phyloP scores from a whole-genome alignment of 2,113 vertebrate species.

The Glaucomys volans region DNA sequence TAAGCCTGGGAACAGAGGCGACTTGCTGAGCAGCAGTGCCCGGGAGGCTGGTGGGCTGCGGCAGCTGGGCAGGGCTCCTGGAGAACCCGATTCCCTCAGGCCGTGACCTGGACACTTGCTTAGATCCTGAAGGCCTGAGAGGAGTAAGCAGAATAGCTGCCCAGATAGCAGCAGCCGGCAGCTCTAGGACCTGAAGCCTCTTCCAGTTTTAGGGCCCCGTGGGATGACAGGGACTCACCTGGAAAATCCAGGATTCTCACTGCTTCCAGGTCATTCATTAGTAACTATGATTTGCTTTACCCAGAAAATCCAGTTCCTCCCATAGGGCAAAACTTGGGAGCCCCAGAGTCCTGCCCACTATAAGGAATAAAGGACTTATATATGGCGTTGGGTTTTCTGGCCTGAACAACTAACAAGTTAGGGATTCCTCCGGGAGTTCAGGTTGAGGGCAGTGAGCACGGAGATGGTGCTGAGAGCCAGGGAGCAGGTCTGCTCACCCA shows the following conservation, averaged over 20 bases:
- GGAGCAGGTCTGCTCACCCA: not conserved
- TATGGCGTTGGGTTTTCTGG: not conserved
- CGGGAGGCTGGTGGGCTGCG: not conserved
- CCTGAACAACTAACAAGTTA: not conserved
- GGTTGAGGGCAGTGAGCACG: not conserved
- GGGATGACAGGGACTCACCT: not conserved
- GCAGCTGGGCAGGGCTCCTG: too few relatives aligned
- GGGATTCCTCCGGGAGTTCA: not conserved
- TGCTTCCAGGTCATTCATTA: not conserved
- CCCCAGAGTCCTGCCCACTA: not conserved
- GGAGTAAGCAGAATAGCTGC: not conserved
- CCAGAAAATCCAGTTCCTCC: not conserved
- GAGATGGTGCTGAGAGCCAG: not conserved
- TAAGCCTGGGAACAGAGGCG: not conserved
- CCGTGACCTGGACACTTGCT: not conserved
- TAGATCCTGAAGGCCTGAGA: not conserved
- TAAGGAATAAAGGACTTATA: not conserved
- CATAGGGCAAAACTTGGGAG: not conserved
- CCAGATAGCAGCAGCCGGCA: not conserved
- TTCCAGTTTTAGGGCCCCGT: not conserved
- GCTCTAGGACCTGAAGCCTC: fast-evolving
- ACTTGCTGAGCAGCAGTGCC: too few relatives aligned
- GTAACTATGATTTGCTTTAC: not conserved
- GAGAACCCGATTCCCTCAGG: not conserved
- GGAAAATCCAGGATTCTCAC: not conserved